A percentile compares a stretch with the other conserved stretches of the same genome.
phyloP scores from a whole-genome alignment of 2,113 vertebrate species.

The Thymallus thymallus region DNA sequence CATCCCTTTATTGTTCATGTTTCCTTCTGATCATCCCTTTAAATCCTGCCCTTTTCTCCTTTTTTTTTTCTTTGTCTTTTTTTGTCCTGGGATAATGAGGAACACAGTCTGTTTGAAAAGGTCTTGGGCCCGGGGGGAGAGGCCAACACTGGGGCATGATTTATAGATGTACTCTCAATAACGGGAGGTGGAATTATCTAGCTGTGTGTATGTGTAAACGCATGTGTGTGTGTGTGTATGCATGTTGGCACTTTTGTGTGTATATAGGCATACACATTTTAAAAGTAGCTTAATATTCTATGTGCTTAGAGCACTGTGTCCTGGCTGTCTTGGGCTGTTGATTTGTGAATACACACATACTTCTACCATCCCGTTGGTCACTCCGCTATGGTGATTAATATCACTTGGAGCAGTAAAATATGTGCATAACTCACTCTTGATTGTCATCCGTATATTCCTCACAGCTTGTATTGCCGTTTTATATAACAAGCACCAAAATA shows the following conservation, averaged over 20 bases:
- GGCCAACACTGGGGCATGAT: neutral
- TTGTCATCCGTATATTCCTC: slow-evolving; percentile 12
- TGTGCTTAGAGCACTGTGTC: too few species aligned
- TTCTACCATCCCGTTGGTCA: slow-evolving; percentile 1
- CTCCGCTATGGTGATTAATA: slow-evolving; percentile 3
- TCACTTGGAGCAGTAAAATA: slow-evolving; percentile 13
- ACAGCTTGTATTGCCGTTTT: slow-evolving; percentile 26
- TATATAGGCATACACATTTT: neutral
- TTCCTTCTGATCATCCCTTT: slow-evolving; percentile 4
- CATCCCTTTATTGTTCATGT: slow-evolving; percentile 5
- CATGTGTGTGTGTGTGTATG: neutral
- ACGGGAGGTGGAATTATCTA: neutral
- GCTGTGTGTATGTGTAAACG: neutral
- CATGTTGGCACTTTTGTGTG: neutral
- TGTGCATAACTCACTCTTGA: slow-evolving; percentile 15
- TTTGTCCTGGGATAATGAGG: slow-evolving; percentile 7
- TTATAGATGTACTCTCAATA: neutral
- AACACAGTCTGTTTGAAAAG: slow-evolving; percentile 14
- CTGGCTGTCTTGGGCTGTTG: neutral
- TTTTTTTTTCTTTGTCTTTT: slow-evolving; percentile 3
- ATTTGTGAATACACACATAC: neutral
- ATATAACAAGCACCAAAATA: slow-evolving; percentile 21
- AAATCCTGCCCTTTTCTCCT: neutral
- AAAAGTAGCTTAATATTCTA: neutral
- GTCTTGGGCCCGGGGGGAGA: neutral